Evolutionary conservation across 1,140 invertebrate genomes (phyloP), one percentile per base, ranked within the genome.

Genomic region (Neotoxoptera formosana): DNA sequence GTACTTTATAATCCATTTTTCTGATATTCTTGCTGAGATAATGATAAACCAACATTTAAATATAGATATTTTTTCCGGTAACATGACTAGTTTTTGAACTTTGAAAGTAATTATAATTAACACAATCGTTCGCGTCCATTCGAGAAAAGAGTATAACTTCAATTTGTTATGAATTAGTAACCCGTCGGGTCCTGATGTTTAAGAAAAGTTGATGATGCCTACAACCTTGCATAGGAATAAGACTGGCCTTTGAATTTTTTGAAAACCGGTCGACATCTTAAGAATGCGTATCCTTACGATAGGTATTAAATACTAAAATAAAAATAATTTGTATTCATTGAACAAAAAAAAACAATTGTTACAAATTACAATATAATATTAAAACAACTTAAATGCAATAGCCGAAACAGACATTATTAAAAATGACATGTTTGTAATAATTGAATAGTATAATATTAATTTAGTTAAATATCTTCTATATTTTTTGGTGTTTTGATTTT

Each of bases 1-100:
- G 41, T 83, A 84, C 83, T 45, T 45, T 45, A 84, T 84, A 45
- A 84, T 45, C 83, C 83, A 84, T 45, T 45, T 41, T 84, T 84
- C 41, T 45, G 83, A 41, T 84, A 45, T n/a, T 45, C 83, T 84
- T 41, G 83, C 83, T 25, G 23, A 8, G 3, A 84, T 45, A 30
- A 84, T 84, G 23, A 84, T 30, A 7, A 21, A 7, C 83, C 41
- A 84, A 84, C 7, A 84, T 45, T 45, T 84, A 8, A 11, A 45
- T 84, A 84, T 45, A 11, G 0, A 1, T 14, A 45, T 11, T 21
- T 45, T 41, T 4, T 30, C 8, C 17, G 9, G 0, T 84, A 84
- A 45, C 25, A 45, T 4, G 8, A 11, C 0, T 45, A 2, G 7
- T 84, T 84, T 25, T 45, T 83, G 76, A 84, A 45, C 83, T 0